Evolutionary conservation across 2,797 vertebrate genomes (phyloP).

Genomic region (Gephyroberyx darwinii): DNA sequence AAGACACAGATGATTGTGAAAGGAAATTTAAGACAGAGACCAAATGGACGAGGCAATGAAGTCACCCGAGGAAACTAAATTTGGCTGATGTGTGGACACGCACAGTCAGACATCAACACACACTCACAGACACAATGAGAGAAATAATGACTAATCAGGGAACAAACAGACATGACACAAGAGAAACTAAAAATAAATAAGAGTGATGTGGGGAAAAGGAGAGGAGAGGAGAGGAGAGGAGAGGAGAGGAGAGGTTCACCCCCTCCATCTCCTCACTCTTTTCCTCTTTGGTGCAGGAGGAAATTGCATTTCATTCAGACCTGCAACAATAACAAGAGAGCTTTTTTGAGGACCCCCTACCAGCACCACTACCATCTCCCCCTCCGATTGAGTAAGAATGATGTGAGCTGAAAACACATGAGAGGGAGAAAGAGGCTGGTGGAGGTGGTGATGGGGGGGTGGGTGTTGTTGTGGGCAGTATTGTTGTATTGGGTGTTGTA

Average conservation of each 20-base stretch:
- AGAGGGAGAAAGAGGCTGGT: background rate
- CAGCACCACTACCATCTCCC: slow-evolving; percentile 5
- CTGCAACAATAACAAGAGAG: slow-evolving; percentile 39
- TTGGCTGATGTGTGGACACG: slow-evolving; percentile 38
- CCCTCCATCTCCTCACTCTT: background rate
- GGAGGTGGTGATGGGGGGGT: slow-evolving; percentile 56
- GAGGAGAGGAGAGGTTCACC: slow-evolving; percentile 15
- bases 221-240: background rate
- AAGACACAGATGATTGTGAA: slow-evolving; percentile 56
- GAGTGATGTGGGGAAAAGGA: background rate
- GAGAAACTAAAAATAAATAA: slow-evolving; percentile 20
- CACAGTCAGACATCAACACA: slow-evolving; percentile 5
- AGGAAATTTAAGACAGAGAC: slow-evolving; percentile 35
- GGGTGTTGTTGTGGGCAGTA: slow-evolving; percentile 18
- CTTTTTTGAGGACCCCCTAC: background rate
- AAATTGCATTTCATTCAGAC: slow-evolving; percentile 62
- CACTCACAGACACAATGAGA: slow-evolving; percentile 1
- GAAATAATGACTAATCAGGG: slow-evolving; percentile 45
- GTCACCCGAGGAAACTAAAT: slow-evolving; percentile 55
- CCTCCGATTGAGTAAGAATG: slow-evolving; percentile 39
- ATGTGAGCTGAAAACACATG: slow-evolving; percentile 48
- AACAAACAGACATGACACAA: slow-evolving; percentile 21
- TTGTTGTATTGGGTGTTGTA: background rate
- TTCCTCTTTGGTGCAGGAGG: slow-evolving; percentile 31
- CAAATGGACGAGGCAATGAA: slow-evolving; percentile 65